Conservation (phyloP, 2,888 invertebrate species). For the Caenorhabditis wallacei region DNA sequence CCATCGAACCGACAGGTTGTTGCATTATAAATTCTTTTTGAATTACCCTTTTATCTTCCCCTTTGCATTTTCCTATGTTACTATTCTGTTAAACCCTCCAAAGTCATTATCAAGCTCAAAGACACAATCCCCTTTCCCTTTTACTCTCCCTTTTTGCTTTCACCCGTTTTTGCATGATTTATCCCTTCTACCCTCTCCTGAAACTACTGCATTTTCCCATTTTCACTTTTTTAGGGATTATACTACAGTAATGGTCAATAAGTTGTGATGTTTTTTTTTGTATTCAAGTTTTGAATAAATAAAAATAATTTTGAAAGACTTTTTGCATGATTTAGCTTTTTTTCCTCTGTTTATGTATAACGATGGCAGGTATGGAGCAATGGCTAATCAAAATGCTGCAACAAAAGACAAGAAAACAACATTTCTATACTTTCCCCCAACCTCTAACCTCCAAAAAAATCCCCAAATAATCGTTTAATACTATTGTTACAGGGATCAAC, state of each 20-base stretch:
- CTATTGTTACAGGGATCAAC: slow-evolving; percentile 55
- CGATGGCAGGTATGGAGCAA: too few relatives aligned
- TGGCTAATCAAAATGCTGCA: too few relatives aligned
- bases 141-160: slow-evolving; percentile 25
- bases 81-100: neutral
- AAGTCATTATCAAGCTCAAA: slow-evolving; percentile 34
- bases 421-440: too few relatives aligned
- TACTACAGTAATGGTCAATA: slow-evolving; percentile 8
- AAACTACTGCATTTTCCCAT: slow-evolving; percentile 40
- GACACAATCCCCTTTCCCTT: slow-evolving; percentile 5
- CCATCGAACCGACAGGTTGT: slow-evolving; percentile 74
- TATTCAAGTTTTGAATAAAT: slow-evolving; percentile 25
- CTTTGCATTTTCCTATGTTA: slow-evolving; percentile 46
- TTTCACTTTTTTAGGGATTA: slow-evolving; percentile 3
- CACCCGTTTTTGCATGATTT: slow-evolving; percentile 24
- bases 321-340: slow-evolving; percentile 25
- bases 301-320: neutral
- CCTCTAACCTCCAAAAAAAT: too few relatives aligned
- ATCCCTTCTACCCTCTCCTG: neutral
- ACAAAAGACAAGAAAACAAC: too few relatives aligned
- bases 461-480: slow-evolving; percentile 9
- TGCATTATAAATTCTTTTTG: slow-evolving; percentile 65
- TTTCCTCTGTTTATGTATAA: slow-evolving; percentile 13
- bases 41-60: slow-evolving; percentile 8
- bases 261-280: slow-evolving; percentile 37